Evolutionary conservation across 2,797 vertebrate species (phyloP).

Genomic region (Xerus rutilus): DNA sequence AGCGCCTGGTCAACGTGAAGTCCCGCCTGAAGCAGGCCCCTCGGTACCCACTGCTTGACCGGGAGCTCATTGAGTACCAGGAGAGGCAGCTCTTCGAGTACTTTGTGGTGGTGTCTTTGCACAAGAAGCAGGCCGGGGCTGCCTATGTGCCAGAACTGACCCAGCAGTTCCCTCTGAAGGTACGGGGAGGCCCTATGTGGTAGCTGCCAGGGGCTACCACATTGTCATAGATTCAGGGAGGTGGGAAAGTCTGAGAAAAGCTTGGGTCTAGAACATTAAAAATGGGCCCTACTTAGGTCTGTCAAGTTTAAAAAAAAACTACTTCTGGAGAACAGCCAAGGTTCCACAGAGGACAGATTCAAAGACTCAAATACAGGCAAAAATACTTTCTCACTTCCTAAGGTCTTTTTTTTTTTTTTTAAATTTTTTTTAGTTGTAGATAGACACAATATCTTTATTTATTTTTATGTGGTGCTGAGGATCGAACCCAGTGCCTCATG

Average conservation of each 20-base stretch:
- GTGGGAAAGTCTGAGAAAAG: neutral
- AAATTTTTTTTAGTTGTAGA: too few relatives aligned
- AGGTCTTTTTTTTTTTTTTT: too few relatives aligned
- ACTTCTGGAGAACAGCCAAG: neutral
- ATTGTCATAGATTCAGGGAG: neutral
- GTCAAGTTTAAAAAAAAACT: neutral
- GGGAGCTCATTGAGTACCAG: conserved; percentile 89
- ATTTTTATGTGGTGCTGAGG: too few relatives aligned
- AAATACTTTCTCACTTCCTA: neutral
- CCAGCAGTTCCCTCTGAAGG: conserved; percentile 95
- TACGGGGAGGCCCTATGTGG: conserved; percentile 64
- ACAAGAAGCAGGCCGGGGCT: conserved; percentile 91
- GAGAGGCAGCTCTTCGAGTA: conserved; percentile 95
- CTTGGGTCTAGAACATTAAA: neutral
- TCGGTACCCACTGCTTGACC: conserved; percentile 86
- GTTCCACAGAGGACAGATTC: neutral
- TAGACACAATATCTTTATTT: too few relatives aligned
- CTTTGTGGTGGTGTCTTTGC: conserved; percentile 94
- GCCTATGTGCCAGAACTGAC: conserved; percentile 93
- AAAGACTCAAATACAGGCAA: neutral
- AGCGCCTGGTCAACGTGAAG: conserved; percentile 90
- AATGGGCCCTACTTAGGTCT: neutral
- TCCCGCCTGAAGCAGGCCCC: conserved; percentile 89
- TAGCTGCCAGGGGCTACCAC: neutral
- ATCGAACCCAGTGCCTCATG: too few relatives aligned